A percentile compares a stretch with the other conserved stretches of the same genome.
Conservation (phyloP, 2,113 vertebrate genomes). For the Chloropsis cyanopogon region DNA sequence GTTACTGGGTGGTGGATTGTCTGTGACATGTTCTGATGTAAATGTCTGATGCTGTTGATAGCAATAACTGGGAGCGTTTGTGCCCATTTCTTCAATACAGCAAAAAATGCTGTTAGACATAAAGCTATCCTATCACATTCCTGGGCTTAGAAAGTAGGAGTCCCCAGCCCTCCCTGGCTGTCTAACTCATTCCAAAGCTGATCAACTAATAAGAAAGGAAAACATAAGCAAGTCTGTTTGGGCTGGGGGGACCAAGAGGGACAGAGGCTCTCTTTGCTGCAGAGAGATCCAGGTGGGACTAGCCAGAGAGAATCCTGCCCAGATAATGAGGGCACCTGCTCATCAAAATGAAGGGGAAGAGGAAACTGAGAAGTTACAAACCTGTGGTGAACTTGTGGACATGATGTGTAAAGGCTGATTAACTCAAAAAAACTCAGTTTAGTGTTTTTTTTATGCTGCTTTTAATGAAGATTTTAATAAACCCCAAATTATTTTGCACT, state of each 20-base stretch:
- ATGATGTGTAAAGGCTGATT: not conserved
- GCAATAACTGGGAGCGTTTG: not conserved
- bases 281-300: not conserved
- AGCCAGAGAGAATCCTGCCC: not conserved
- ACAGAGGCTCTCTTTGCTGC: not conserved
- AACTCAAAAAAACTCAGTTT: not conserved
- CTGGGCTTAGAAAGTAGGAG: not conserved
- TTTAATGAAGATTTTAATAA: not conserved
- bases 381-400: not conserved
- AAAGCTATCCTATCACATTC: not conserved
- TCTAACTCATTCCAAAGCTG: not conserved
- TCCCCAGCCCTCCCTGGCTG: not conserved
- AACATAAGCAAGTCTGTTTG: not conserved
- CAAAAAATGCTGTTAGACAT: not conserved
- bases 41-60: not conserved
- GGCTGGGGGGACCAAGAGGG: not conserved
- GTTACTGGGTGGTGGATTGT: not conserved
- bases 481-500: not conserved
- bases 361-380: not conserved
- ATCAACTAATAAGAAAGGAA: not conserved
- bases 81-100: accelerated
- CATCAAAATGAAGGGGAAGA: not conserved
- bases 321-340: not conserved
- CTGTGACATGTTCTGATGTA: not conserved
- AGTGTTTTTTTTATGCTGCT: not conserved